Conservation (phyloP, 2,888 invertebrate species). For the Congeria kusceri region DNA sequence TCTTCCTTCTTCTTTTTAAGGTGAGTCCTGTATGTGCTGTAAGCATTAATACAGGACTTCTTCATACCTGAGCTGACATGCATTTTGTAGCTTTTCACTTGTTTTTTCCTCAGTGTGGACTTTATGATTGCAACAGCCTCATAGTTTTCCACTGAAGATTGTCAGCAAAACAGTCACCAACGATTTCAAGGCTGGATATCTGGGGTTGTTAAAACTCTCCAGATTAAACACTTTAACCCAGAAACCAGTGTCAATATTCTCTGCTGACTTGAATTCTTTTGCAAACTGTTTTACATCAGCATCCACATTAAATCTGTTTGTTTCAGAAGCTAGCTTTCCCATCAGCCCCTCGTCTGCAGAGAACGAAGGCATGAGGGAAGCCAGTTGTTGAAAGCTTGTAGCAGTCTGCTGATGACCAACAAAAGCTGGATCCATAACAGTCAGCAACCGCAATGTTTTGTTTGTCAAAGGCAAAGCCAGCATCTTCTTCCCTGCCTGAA, state of each 20-base stretch:
- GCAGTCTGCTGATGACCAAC: slow-evolving; percentile 19
- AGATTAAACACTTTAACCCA: slow-evolving; percentile 28
- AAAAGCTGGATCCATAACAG: slow-evolving; percentile 36
- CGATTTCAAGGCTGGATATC: slow-evolving; percentile 28
- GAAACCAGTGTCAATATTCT: slow-evolving; percentile 22
- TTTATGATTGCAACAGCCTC: slow-evolving; percentile 43
- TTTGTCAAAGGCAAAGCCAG: slow-evolving; percentile 24
- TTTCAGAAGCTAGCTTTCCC: too few relatives aligned
- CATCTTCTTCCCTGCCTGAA: slow-evolving; percentile 35
- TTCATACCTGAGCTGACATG: slow-evolving; percentile 18
- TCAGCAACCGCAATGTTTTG: slow-evolving; percentile 13
- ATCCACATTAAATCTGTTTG: slow-evolving; percentile 20
- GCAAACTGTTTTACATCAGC: slow-evolving; percentile 12
- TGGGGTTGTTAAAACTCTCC: slow-evolving; percentile 5
- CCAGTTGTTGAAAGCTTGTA: too few relatives aligned
- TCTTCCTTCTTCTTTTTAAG: slow-evolving; percentile 17
- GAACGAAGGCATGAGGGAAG: too few relatives aligned
- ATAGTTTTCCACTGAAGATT: slow-evolving; percentile 39
- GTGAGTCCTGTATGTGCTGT: slow-evolving; percentile 9
- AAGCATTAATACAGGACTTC: slow-evolving; percentile 20
- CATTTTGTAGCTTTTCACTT: slow-evolving; percentile 18
- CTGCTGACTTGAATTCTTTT: slow-evolving; percentile 2
- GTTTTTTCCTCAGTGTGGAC: slow-evolving; percentile 14
- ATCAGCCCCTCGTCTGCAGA: too few relatives aligned
- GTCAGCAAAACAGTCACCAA: slow-evolving; percentile 17